Conservation (phyloP, 2,888 invertebrate species). For the Melinaea menophilus region DNA sequence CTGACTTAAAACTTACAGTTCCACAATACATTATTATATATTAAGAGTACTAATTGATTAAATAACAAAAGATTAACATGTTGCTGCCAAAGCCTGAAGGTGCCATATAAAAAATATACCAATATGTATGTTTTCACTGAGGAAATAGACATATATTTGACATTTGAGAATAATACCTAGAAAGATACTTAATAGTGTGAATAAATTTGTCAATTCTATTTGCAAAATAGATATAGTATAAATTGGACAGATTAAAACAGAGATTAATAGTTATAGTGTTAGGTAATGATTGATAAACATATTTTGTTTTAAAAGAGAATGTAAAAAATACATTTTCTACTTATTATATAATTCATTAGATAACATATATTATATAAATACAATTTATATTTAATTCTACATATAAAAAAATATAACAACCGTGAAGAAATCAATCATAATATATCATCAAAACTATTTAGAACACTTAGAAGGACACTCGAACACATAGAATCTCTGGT, state of each 20-base stretch:
- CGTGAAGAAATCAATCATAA: not conserved
- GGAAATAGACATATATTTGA: not conserved
- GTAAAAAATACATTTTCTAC: not conserved
- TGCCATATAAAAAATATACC: no score
- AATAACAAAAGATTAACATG: no score
- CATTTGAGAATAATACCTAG: not conserved
- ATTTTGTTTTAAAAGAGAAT: no score
- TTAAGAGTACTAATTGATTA: no score
- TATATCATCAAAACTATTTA: constrained; percentile 19
- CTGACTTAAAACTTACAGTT: not conserved
- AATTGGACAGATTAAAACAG: no score
- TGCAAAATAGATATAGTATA: no score
- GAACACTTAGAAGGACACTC: constrained; percentile 52
- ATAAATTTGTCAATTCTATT: no score
- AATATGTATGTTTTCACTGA: not conserved
- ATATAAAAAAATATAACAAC: constrained; percentile 12
- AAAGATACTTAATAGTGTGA: not conserved
- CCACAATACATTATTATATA: no score
- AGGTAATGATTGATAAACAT: no score
- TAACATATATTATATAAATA: not conserved
- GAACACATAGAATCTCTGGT: constrained; percentile 53
- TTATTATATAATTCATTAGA: not conserved
- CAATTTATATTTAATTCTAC: not conserved
- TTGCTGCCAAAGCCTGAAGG: no score
- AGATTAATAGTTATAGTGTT: no score